These are phyloP conservation scores for Meghimatium bilineatum DNA, from an alignment of 2,888 invertebrate species.

Conservation along the genomic window DNA sequence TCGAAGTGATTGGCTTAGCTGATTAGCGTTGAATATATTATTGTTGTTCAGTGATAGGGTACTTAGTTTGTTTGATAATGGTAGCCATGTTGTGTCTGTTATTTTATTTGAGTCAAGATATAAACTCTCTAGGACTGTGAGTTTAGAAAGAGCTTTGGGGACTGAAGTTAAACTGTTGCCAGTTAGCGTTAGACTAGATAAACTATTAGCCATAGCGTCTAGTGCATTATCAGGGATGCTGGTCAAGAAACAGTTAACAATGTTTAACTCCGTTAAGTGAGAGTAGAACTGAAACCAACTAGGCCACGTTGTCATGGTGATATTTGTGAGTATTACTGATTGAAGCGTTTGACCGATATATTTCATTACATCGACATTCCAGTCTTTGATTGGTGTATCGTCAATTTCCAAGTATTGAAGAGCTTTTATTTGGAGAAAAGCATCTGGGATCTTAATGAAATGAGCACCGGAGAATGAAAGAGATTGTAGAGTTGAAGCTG, in stretches of 20 bases:
- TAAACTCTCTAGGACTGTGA: neutral
- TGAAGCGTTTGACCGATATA: neutral
- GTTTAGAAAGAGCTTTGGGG: neutral
- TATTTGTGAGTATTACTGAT: neutral
- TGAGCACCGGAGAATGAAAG: neutral
- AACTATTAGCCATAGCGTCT: neutral
- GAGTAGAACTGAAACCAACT: neutral
- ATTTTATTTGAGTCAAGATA: neutral
- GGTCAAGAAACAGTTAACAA: neutral
- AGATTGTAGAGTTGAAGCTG: neutral
- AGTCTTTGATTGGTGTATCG: neutral
- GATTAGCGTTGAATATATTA: neutral
- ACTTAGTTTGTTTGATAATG: neutral
- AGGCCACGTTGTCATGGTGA: neutral
- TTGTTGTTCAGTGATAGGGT: neutral
- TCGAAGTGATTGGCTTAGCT: neutral
- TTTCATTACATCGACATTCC: constrained; percentile 8
- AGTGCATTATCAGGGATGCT: constrained; percentile 1
- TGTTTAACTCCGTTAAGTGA: neutral
- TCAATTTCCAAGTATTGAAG: neutral
- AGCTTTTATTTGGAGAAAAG: neutral
- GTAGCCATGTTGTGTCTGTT: constrained; percentile 18
- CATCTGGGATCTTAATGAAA: neutral
- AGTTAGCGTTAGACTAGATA: neutral
- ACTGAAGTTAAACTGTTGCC: neutral